These are phyloP conservation scores for Neotoxoptera formosana DNA, from an alignment of 1,140 invertebrate genomes.

Conservation along the genomic window DNA sequence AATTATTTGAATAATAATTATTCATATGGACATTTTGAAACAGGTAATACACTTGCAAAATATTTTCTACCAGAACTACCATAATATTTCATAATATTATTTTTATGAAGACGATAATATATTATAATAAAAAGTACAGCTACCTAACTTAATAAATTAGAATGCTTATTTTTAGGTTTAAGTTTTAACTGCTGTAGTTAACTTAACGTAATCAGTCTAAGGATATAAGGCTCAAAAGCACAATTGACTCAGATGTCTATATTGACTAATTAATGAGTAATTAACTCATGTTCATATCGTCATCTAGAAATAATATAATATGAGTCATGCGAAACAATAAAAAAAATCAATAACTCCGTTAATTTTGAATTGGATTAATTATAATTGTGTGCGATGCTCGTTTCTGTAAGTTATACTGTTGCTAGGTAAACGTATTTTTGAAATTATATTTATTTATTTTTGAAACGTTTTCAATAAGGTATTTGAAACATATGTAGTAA, in stretches of 20 bases:
- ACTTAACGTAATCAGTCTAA: background rate
- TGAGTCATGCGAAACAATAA: background rate
- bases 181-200: background rate
- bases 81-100: background rate
- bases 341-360: background rate
- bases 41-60: background rate
- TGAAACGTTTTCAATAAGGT: background rate
- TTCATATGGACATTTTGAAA: background rate
- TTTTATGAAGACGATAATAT: background rate
- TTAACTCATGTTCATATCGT: too few species aligned
- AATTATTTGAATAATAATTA: background rate
- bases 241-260: background rate
- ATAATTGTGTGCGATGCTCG: background rate
- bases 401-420: background rate
- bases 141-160: background rate
- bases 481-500: background rate
- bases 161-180: background rate
- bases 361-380: background rate
- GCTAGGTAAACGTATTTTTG: background rate
- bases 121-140: background rate
- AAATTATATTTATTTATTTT: background rate
- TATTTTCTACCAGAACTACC: background rate
- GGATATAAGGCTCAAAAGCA: background rate
- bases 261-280: too few species aligned
- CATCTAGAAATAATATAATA: too few species aligned